Base-by-base conservation (phyloP, 1,140 invertebrate species). In the Drosophila persimilis region DNA sequence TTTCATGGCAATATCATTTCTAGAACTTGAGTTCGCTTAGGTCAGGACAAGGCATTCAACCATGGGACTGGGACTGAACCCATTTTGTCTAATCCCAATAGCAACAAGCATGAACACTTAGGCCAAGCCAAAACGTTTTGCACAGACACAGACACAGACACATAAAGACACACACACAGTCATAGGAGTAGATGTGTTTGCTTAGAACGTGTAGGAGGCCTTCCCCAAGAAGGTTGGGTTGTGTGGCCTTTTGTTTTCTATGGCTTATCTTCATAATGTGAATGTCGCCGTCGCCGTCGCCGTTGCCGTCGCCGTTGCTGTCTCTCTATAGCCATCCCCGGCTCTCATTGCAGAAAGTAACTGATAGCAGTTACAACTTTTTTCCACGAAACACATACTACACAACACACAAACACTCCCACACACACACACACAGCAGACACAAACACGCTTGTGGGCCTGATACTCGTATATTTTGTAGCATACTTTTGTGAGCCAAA, bases 251-350 rank as follows among this genome's bases (percentile, higher is more conserved):
- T 86, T 85, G 80, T 86, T 85, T 85, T 85, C 81, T 58, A 74
- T 77, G 77, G 80, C 73, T 86, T 85, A 85, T 85, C 80, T 85
- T 85, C 81, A 80, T 85, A 86, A 85, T 85, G 81, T 81, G 80
- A 70, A 80, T 76, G 83, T 88, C 77, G 73, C 77, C 81, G 73
- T 88, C 77, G 73, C 77, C 81, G 73, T 63, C 51, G 73, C 65
- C 61, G 71, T 65, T 41, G 55, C 43, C 55, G 39, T 47, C 24
- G 51, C 31, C 50, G 39, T 48, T 52, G 3, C 24, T 26, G 24
- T 31, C 56, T 60, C 57, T 24, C 45, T 65, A 51, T 15, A 22
- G 56, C 48, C 46, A 26, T 70, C 64, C 51, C 58, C 55, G 52
- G 67, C 54, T 71, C 73, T 61, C 67, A 70, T 73, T 85, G 80